Evolutionary conservation across 92 coral and sea anemone genomes (phyloP).

Genomic region (Siderastrea siderea): DNA sequence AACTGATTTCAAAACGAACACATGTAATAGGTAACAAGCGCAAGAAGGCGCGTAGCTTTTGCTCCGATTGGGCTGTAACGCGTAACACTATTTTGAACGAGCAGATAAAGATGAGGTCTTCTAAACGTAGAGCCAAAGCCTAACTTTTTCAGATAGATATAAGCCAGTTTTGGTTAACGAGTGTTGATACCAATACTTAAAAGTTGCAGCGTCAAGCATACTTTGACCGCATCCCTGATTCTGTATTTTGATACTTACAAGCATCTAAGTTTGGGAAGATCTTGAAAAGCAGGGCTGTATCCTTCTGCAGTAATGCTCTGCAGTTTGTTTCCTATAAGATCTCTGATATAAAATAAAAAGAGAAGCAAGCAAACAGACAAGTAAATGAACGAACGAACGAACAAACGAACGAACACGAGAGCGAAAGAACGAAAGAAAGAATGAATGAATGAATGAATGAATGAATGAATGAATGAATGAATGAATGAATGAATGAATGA

Average conservation of each 20-base stretch:
- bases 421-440: too few species aligned
- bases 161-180: too few species aligned
- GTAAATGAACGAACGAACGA: neutral
- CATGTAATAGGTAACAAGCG: neutral
- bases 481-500: too few species aligned
- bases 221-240: neutral
- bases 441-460: too few species aligned
- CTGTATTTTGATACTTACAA: constrained; percentile 68
- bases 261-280: constrained; percentile 87
- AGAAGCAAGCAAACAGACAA: neutral
- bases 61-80: neutral
- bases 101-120: neutral
- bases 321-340: constrained; percentile 77
- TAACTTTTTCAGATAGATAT: neutral
- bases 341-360: too few species aligned
- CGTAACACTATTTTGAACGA: neutral
- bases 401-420: too few species aligned
- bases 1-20: neutral
- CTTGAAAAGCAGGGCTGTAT: constrained; percentile 81
- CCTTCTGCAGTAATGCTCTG: constrained; percentile 78
- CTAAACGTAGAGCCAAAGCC: neutral
- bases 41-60: neutral
- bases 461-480: too few species aligned
- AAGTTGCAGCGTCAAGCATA: neutral
- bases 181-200: neutral